Percentiles rank a stretch among this genome's conserved stretches.
Evolutionary conservation across 2,113 vertebrate genomes (phyloP).

Genomic region (Calidris pugnax): DNA sequence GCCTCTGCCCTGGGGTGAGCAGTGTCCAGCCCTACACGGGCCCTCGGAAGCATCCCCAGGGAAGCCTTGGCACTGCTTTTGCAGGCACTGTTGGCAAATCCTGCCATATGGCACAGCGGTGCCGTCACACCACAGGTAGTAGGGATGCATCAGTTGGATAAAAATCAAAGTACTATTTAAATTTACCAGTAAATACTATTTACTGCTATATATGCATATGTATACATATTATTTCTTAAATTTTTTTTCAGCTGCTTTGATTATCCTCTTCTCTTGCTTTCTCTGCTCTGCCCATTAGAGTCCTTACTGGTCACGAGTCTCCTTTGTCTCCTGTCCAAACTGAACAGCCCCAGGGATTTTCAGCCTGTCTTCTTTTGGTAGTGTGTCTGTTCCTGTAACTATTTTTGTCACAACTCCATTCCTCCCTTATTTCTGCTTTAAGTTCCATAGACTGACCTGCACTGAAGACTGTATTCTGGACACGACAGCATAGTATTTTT

Average conservation of each 20-base stretch:
- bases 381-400: not conserved
- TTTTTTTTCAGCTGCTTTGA: not conserved
- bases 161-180: not conserved
- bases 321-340: not conserved
- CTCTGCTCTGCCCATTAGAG: not conserved
- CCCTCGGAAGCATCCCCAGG: not conserved
- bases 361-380: not conserved
- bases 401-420: not conserved
- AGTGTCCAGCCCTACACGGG: not conserved
- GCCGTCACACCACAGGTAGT: accelerated
- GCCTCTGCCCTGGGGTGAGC: not conserved
- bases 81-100: not conserved
- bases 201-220: too few relatives aligned
- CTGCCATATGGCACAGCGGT: accelerated
- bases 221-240: too few relatives aligned
- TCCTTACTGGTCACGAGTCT: not conserved
- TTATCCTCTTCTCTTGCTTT: not conserved
- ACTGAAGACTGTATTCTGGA: not conserved
- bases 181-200: not conserved
- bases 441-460: not conserved
- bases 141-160: not conserved
- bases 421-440: not conserved
- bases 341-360: not conserved
- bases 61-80: not conserved
- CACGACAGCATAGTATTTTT: not conserved